Evolutionary conservation across 2,888 invertebrate species (phyloP).

Genomic region (Tachina lurida): DNA sequence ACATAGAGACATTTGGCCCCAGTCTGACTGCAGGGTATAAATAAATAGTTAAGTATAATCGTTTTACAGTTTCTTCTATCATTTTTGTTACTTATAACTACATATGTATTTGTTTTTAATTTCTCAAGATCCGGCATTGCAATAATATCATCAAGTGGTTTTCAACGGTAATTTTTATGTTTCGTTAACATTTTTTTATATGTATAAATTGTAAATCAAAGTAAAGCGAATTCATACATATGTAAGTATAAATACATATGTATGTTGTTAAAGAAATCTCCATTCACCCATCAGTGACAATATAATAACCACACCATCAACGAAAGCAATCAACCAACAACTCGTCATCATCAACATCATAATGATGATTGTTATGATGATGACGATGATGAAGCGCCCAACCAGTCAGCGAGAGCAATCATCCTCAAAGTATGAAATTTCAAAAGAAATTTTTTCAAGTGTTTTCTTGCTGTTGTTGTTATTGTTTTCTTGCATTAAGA

Average conservation of each 20-base stretch:
- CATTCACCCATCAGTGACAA: constrained; percentile 66
- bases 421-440: constrained; percentile 58
- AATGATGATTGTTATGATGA: background rate
- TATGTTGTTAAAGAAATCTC: constrained; percentile 55
- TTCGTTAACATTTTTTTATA: constrained; percentile 24
- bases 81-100: background rate
- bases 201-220: constrained; percentile 21
- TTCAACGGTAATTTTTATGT: constrained; percentile 33
- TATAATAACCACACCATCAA: constrained; percentile 50
- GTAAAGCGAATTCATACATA: constrained; percentile 45
- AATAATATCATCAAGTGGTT: constrained; percentile 45
- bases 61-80: no score
- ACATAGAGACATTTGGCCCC: no score
- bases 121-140: constrained; percentile 66
- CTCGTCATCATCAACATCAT: constrained; percentile 30
- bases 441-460: constrained; percentile 59
- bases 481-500: background rate
- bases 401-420: constrained; percentile 31
- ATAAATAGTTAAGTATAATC: no score
- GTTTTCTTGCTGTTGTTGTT: background rate
- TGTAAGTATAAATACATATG: constrained; percentile 1
- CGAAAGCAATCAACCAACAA: constrained; percentile 41
- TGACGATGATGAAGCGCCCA: constrained; percentile 1
- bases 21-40: no score
- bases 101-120: constrained; percentile 2